These are phyloP conservation scores for Palaemon carinicauda DNA, from an alignment of 1,140 invertebrate genomes.

Conservation along the genomic window DNA sequence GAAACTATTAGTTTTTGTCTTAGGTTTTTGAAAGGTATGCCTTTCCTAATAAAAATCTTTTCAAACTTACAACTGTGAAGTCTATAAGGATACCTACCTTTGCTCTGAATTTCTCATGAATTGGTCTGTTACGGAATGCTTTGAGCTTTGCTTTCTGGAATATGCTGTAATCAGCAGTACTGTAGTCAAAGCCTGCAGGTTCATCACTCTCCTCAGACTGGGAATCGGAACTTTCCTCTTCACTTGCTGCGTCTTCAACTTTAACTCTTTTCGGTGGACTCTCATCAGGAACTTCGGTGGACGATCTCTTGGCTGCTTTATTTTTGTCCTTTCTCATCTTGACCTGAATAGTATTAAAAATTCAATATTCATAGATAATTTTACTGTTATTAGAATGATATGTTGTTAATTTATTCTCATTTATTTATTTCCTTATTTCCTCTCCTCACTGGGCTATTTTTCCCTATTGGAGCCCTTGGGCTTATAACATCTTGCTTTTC, in stretches of 20 bases:
- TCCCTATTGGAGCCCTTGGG: too few species aligned
- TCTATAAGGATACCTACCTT: constrained; percentile 1
- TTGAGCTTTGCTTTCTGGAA: constrained; percentile 30
- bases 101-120: constrained; percentile 25
- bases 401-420: too few species aligned
- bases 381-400: too few species aligned
- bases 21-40: too few species aligned
- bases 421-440: too few species aligned
- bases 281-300: background rate
- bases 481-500: too few species aligned
- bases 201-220: background rate
- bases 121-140: background rate
- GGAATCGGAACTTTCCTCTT: background rate
- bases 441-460: too few species aligned
- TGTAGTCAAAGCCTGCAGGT: constrained; percentile 12
- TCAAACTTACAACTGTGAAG: background rate
- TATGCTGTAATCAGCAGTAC: constrained; percentile 6
- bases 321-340: background rate
- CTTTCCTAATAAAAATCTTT: background rate
- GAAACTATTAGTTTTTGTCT: too few species aligned
- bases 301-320: background rate
- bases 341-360: too few species aligned
- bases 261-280: background rate
- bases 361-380: too few species aligned
- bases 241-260: background rate